These are phyloP conservation scores for Pogonophryne albipinna DNA, from an alignment of 2,797 vertebrate genomes.

Conservation along the genomic window DNA sequence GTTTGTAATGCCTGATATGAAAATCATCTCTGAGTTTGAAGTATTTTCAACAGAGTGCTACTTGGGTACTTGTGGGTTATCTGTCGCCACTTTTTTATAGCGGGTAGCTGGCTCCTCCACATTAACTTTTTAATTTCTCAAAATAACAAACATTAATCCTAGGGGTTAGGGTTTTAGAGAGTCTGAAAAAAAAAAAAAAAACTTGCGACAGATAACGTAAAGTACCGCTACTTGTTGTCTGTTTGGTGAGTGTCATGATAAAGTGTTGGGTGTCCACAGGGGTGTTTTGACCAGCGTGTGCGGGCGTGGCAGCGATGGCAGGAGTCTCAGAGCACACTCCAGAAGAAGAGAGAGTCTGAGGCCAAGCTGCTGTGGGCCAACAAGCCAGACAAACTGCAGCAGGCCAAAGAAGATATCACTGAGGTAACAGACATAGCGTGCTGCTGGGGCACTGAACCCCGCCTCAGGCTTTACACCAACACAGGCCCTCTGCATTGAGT, in stretches of 20 bases:
- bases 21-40: too few species aligned
- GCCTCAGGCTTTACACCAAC: not conserved
- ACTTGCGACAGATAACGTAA: too few species aligned
- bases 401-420: conserved; percentile 94
- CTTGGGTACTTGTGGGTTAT: too few species aligned
- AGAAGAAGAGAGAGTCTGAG: conserved; percentile 96
- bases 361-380: conserved; percentile 97
- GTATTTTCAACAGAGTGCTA: too few species aligned
- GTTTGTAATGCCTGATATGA: too few species aligned
- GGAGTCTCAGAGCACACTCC: conserved; percentile 92
- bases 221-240: not conserved
- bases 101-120: too few species aligned
- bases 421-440: conserved; percentile 84
- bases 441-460: not conserved
- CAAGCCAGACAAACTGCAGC: conserved; percentile 96
- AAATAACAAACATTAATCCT: too few species aligned
- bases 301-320: conserved; percentile 97
- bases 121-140: too few species aligned
- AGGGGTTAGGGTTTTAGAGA: too few species aligned
- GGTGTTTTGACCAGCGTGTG: conserved; percentile 95
- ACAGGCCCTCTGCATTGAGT: not conserved
- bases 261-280: conserved; percentile 77
- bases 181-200: too few species aligned
- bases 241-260: not conserved
- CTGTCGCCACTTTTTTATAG: too few species aligned